A percentile compares a stretch with the other conserved stretches of the same genome.
These are phyloP conservation scores for Drosophila greeni DNA, from an alignment of 2,888 invertebrate genomes.

Conservation along the genomic window DNA sequence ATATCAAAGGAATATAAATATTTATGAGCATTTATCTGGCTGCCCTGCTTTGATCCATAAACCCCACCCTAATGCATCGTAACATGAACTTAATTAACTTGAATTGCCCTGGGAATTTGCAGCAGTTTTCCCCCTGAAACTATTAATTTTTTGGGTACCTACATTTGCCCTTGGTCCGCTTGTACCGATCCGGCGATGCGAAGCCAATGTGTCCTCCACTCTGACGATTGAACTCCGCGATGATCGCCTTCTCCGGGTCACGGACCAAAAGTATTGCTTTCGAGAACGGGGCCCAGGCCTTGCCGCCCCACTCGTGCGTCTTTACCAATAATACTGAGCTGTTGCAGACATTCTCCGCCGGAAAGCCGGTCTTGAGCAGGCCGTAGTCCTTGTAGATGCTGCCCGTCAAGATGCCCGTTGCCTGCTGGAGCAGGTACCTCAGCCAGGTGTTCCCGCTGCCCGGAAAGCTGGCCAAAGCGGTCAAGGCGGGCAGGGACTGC, in stretches of 20 bases:
- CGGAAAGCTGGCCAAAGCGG: conserved; percentile 87
- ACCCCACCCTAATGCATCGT: neutral
- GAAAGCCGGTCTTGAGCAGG: conserved; percentile 87
- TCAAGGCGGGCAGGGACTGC: conserved; percentile 62
- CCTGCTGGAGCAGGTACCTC: conserved; percentile 87
- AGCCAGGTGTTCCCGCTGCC: conserved; percentile 93
- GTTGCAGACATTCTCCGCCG: conserved; percentile 87
- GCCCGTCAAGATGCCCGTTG: conserved; percentile 87
- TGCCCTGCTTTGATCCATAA: neutral
- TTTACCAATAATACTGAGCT: conserved; percentile 88
- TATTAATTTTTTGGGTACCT: conserved; percentile 58
- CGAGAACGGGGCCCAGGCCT: conserved; percentile 81
- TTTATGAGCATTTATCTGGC: neutral
- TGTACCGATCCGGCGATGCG: conserved; percentile 84
- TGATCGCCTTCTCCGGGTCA: conserved; percentile 84
- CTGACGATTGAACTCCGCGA: conserved; percentile 88
- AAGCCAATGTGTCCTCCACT: conserved; percentile 90
- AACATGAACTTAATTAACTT: neutral
- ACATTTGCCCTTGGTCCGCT: conserved; percentile 83
- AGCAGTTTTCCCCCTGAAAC: too few relatives aligned
- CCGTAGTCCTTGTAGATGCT: conserved; percentile 91
- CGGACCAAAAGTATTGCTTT: conserved; percentile 86
- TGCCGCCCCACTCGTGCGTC: conserved; percentile 86
- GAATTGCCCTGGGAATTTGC: conserved; percentile 5
- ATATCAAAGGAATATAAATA: too few relatives aligned